A percentile compares a stretch with the other conserved stretches of the same genome.
Evolutionary conservation across 2,888 invertebrate genomes (phyloP).

Genomic region (Chaetogeoica ovagalla): DNA sequence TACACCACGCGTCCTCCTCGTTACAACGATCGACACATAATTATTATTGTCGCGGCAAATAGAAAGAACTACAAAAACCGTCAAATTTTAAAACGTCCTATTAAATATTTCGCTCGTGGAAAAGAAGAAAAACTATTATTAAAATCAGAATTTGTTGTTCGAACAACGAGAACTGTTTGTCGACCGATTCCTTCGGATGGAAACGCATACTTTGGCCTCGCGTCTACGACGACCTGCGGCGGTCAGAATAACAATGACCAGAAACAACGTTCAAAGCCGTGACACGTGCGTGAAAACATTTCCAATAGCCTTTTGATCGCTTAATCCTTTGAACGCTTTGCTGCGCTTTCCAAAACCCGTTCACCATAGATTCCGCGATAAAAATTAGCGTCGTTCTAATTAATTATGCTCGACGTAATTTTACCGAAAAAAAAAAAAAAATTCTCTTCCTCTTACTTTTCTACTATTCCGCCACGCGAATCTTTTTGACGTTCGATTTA

Average conservation of each 20-base stretch:
- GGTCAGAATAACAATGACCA: conserved; percentile 47
- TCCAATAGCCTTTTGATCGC: conserved; percentile 4
- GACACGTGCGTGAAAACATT: conserved; percentile 49
- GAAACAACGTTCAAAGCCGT: conserved; percentile 38
- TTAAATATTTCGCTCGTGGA: neutral
- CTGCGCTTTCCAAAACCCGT: neutral
- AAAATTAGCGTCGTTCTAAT: conserved; percentile 18
- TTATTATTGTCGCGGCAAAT: too few species aligned
- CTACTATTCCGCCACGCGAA: neutral
- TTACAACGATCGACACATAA: too few species aligned
- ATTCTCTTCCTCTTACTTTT: too few species aligned
- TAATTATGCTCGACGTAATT: neutral
- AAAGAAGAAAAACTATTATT: conserved; percentile 45
- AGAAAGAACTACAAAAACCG: too few species aligned
- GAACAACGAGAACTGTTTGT: conserved; percentile 37
- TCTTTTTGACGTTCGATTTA: too few species aligned
- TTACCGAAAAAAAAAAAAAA: too few species aligned
- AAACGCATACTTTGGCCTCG: conserved; percentile 28
- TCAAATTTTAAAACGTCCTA: too few species aligned
- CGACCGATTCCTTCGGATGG: conserved; percentile 28
- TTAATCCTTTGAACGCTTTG: conserved; percentile 36
- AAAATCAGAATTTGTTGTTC: conserved; percentile 27
- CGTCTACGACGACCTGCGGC: too few species aligned
- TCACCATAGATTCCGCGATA: conserved; percentile 17
- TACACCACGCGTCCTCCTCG: too few species aligned